These are phyloP conservation scores for Sinocyclocheilus anophthalmus DNA, from an alignment of 2,113 vertebrate species.

Conservation along the genomic window DNA sequence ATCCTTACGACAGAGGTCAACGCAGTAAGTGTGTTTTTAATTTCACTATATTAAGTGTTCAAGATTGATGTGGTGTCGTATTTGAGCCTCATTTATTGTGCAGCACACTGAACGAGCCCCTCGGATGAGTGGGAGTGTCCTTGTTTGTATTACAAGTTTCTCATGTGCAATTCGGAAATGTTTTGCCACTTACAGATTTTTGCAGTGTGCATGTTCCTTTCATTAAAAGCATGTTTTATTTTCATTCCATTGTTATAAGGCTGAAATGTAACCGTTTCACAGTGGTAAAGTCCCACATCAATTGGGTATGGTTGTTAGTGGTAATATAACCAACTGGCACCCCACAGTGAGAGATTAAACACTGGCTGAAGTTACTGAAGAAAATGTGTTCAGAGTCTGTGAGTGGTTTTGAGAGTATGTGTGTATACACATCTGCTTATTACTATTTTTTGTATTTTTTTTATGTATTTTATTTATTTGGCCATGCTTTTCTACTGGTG, in stretches of 20 bases:
- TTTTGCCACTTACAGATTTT: not conserved
- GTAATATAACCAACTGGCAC: conserved; percentile 21
- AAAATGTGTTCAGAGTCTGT: not conserved
- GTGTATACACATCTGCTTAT: not conserved
- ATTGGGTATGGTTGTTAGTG: conserved; percentile 25
- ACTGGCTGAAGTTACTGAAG: conserved; percentile 32
- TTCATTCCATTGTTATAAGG: not conserved
- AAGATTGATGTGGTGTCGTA: not conserved
- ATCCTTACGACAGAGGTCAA: conserved; percentile 69
- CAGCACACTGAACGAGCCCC: not conserved
- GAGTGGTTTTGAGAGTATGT: not conserved
- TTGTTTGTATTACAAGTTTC: not conserved
- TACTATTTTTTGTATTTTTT: not conserved
- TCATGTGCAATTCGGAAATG: not conserved
- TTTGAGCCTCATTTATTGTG: not conserved
- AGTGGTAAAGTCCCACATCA: not conserved
- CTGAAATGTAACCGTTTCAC: conserved; percentile 19
- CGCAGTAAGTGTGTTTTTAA: conserved; percentile 77
- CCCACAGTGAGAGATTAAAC: not conserved
- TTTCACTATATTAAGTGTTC: not conserved
- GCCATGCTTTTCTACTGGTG: not conserved
- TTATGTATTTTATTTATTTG: not conserved
- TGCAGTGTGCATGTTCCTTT: not conserved
- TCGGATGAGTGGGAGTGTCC: conserved; percentile 18
- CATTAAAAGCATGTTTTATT: not conserved